phyloP scores from a whole-genome alignment of 2,797 vertebrate genomes.

The Trichosurus vulpecula region DNA sequence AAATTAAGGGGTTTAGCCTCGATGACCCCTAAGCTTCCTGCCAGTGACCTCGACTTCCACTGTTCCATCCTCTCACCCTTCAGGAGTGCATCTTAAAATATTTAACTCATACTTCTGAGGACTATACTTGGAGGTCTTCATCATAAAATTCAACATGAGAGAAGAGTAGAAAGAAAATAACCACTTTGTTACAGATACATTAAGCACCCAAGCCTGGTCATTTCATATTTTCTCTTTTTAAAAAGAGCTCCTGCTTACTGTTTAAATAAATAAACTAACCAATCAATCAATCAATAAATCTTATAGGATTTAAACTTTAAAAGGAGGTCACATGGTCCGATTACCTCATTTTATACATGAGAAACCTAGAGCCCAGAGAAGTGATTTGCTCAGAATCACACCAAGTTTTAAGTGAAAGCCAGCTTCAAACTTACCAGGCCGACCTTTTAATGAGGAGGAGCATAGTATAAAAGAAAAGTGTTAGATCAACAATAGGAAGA shows the following conservation, averaged over 20 bases:
- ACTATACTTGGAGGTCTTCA: neutral
- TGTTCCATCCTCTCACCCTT: too few species aligned
- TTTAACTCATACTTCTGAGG: too few species aligned
- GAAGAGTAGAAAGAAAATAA: neutral
- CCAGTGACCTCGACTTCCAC: too few species aligned
- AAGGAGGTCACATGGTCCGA: neutral
- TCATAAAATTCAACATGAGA: neutral
- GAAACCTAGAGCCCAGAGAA: neutral
- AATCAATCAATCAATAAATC: neutral
- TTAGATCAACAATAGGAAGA: neutral
- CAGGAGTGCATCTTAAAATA: too few species aligned
- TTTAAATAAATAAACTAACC: neutral
- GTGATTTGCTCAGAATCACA: neutral
- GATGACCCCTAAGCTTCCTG: too few species aligned
- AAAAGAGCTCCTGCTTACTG: neutral
- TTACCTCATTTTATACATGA: neutral
- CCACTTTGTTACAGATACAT: neutral
- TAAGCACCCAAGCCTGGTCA: neutral
- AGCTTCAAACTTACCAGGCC: neutral
- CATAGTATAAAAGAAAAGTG: neutral
- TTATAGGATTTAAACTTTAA: neutral
- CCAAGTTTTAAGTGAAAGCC: neutral
- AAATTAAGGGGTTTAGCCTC: too few species aligned
- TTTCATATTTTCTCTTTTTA: neutral
- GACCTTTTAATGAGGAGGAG: neutral